Base-by-base conservation (phyloP, 2,888 invertebrate genomes). In the Patella ulyssiponensis region DNA sequence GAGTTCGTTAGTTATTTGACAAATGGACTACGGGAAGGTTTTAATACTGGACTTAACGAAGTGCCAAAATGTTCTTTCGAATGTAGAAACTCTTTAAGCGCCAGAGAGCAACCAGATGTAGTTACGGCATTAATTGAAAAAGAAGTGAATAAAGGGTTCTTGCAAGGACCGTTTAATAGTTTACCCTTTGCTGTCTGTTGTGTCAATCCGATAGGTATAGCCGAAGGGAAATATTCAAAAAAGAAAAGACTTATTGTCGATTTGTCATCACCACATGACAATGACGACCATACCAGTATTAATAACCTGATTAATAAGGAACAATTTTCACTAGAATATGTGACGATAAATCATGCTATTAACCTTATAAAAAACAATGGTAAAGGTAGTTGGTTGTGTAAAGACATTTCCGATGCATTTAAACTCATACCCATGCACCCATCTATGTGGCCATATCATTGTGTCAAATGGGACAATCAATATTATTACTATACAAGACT, bases 351-450 rank as follows among this genome's bases (percentile, higher is more conserved):
- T 56, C 15, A 56, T 2, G 56, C 56, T 27, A 1, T 27, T 27
- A 27, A 27, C 54, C 54, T 54, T 17, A 12, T 54, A 14, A 51
- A n/a, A 14, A n/a, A 71, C 17, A 23, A 44, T 15, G 53, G 54
- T 20, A 52, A 54, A n/a, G 71, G 71, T 7, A 53, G 54, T 15
- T n/a, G 20, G 71, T 5, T 77, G 64, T 77, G 77, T 64, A 77
- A 77, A 51, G 77, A 77, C 23, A 77, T 77, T 51, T 11, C 27
- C 11, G 73, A 77, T 77, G 77, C 77, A 15, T 77, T 77, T 52
- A 73, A 76, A 58, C 69, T n/a, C 12, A 54, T 71, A 15, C 73
- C 73, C 15, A 56, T 56, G 7, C 56, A 56, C n/a, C 56, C 56
- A 17, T n/a, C 54, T 56, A 20, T 27, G 58, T 74, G 74, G 58